Evolutionary conservation across 1,140 invertebrate species (phyloP), one percentile per base, ranked within the genome.

Genomic region (Bombus confusus): DNA sequence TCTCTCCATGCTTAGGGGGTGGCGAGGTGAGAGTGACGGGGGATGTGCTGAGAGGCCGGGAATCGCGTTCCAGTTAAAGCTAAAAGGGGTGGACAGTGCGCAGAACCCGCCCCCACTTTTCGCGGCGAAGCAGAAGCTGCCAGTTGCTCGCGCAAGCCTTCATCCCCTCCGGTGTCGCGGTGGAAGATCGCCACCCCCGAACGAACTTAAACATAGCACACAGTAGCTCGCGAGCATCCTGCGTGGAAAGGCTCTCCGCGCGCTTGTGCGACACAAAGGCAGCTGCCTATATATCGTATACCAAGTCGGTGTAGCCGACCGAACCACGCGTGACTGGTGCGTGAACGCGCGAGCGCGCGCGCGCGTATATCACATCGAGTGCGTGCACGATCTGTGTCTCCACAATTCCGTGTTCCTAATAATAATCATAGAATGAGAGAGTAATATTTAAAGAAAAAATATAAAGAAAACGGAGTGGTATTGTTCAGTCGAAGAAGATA

Each of bases 81-180:
- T 90, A 87, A 88, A 90, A 94, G 93, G 94, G 94, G 93, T 95
- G 94, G 94, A 94, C 93, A 94, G 92, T 94, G 94, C 93, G 93
- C 94, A 95, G 94, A 92, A 94, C 93, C 95, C 94, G 94, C 95
- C 94, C 94, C 94, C 94, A 93, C 93, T 91, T 94, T 93, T 92
- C 88, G 92, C 91, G 92, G 91, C 92, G 91, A 92, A 88, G 91
- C 93, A 91, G 91, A 88, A 93, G 89, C 86, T 86, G 91, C 72
- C 80, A 90, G 92, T 89, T 91, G 91, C 92, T 91, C 92, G 92
- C 92, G 93, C 93, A 92, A 88, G 87, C 86, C 88, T 90, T 89
- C 91, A 92, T 91, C 93, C 94, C 94, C 92, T 91, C 93, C 92
- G 57, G 25, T 73, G 28, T 37, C 28, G 81, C 79, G 77, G 68